phyloP scores from a whole-genome alignment of 1,140 invertebrate species.

The Aphelinus certus region DNA sequence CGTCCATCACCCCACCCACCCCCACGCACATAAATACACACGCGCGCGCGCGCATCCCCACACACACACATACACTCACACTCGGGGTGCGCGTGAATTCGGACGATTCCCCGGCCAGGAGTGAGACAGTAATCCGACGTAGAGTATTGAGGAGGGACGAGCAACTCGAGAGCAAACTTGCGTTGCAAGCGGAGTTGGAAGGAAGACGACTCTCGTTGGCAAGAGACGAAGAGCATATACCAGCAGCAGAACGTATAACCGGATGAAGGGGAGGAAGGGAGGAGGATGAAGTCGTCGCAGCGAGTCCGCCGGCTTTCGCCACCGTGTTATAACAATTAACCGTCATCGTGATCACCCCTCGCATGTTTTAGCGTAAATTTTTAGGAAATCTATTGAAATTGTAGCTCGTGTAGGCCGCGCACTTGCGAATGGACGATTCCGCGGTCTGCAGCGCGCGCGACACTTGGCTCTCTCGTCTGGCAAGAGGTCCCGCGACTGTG shows the following conservation, averaged over 20 bases:
- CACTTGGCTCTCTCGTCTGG: no score
- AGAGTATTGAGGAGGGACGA: constrained; percentile 11
- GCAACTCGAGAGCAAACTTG: constrained; percentile 3
- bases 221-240: constrained; percentile 21
- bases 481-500: no score
- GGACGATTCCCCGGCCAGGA: constrained; percentile 19
- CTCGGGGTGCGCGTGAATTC: constrained; percentile 19
- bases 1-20: no score
- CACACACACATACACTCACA: not conserved
- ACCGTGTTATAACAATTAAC: constrained; percentile 29
- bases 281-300: constrained; percentile 45
- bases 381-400: constrained; percentile 8
- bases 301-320: constrained; percentile 52
- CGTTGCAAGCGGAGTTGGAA: not conserved
- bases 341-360: constrained; percentile 27
- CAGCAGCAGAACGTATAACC: not conserved
- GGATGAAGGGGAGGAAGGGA: constrained; percentile 21
- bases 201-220: constrained; percentile 18
- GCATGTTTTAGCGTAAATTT: constrained; percentile 9
- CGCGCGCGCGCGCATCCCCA: no score
- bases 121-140: not conserved
- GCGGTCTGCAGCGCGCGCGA: no score
- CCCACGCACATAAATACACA: no score
- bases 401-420: no score
- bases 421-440: no score